Base-by-base conservation (phyloP, 2,113 vertebrate genomes). In the Lophochroa leadbeateri region DNA sequence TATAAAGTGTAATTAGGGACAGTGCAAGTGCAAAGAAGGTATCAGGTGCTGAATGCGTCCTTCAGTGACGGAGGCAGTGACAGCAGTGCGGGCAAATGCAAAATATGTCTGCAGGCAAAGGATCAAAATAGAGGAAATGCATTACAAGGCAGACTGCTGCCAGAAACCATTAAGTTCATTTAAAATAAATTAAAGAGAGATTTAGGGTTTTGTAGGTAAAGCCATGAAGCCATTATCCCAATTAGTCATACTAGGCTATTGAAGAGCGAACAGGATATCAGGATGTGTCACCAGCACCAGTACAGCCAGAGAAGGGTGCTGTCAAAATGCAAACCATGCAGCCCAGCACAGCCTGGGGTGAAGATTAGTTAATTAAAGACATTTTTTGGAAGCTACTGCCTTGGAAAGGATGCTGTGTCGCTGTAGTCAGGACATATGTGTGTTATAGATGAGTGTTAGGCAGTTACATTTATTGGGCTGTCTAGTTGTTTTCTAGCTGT, bases 161-260 rank as follows among this genome's bases (percentile, higher is more conserved):
- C 88, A 96, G 74, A 92, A 93, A 87, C 17, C 29, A 82, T 94
- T 89, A 82, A 25, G n/a, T 80, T 94, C 2, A 80, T 92, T 96
- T 82, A 61, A 93, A 94, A 89, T 65, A 91, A 88, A 92, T 95
- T 92, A 83, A 88, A 95, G 67, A 76, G 61, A 71, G 44, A 44
- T 29, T 82, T 76, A 72, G 31, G 52, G 23, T 57, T 92, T 91
- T 94, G 57, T 82, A 92, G 39, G 77, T 93, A 92, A 92, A 94
- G n/a, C 37, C 88, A 91, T 88, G 63, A 88, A 91, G 57, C 37
- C 25, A 17, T 94, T 90, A 89, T 53, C 68, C 88, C 60, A 91
- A 57, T 96, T 91, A 95, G 82, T 72, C 82, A 53, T 68, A 50
- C 50, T 17, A 86, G 43, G 24, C 50, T 82, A n/a, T 20, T 33